Evolutionary conservation across 2,888 invertebrate species (phyloP), one percentile per base, ranked within the genome.

Genomic region (Acrobasis suavella): DNA sequence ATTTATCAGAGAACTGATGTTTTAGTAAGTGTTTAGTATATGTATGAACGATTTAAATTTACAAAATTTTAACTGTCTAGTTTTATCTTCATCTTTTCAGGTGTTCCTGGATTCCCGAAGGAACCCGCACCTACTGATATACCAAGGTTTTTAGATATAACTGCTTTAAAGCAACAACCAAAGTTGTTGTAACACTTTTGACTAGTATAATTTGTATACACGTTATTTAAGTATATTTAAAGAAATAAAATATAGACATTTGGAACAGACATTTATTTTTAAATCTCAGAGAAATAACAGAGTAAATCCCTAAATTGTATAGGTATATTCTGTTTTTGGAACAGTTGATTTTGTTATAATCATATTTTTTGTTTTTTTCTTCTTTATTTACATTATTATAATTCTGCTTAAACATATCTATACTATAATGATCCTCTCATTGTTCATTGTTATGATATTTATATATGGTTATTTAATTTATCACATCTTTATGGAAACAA

Each of bases 81-180:
- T n/a, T 14, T 46, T 46, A n/a, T n/a, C 16, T 14, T 58, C 0
- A 32, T 32, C 12, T 49, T 84, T 83, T 17, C 73, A 90, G 90
- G 81, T 70, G 52, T 69, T 17, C 70, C 74, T 32, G 52, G 9
- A 9, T 42, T 66, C 0, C 39, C 74, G 10, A 77, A 69, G 64
- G 72, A 76, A 0, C 72, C 72, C 1, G 72, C 75, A 16, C 64
- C 75, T 58, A 79, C 67, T 64, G 83, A 88, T 63, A 87, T 93
- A 50, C 93, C 93, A 46, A 94, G 93, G 80, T 94, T 95, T 80
- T 82, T 96, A 72, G 95, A 96, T 78, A 94, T 95, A 66, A 95
- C 95, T 52, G 94, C 94, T 56, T 86, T 96, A 60, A 95, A 95
- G 78, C 94, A 94, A 72, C 95, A 95, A 81, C 94, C 95, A 0